These are phyloP conservation scores for Cactoblastis cactorum DNA, from an alignment of 2,888 invertebrate genomes.

Conservation along the genomic window DNA sequence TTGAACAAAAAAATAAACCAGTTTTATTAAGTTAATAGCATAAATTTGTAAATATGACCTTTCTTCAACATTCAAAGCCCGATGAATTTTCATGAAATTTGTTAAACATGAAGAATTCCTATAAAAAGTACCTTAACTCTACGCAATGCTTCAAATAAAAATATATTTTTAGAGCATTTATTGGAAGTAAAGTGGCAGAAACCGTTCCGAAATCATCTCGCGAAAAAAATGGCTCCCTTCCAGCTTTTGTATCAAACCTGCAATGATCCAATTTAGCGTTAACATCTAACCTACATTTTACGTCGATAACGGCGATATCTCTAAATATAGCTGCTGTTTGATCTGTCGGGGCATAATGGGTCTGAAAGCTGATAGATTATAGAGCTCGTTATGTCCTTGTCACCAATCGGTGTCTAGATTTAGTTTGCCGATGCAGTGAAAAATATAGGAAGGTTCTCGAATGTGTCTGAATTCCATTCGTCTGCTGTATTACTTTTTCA, in stretches of 20 bases:
- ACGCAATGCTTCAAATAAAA: no score
- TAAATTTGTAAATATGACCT: no score
- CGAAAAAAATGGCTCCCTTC: neutral
- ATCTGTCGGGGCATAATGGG: neutral
- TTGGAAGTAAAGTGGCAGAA: no score
- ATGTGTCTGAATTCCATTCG: no score
- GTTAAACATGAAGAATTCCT: no score
- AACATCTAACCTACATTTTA: neutral
- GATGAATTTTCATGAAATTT: no score
- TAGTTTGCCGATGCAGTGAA: neutral
- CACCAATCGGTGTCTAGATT: neutral
- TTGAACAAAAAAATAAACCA: no score
- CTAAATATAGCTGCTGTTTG: neutral
- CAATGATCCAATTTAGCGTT: neutral
- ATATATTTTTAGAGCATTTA: no score
- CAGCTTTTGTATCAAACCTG: neutral
- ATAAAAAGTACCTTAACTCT: no score
- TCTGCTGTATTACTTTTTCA: no score
- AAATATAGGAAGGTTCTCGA: neutral
- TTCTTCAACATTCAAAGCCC: no score
- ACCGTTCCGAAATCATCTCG: neutral
- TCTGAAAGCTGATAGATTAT: neutral
- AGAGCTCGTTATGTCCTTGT: neutral
- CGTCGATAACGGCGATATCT: neutral
- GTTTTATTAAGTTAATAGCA: no score